Percentiles rank a stretch among this genome's conserved stretches.
Evolutionary conservation across 2,888 invertebrate genomes (phyloP).

Genomic region (Chorisops tibialis): DNA sequence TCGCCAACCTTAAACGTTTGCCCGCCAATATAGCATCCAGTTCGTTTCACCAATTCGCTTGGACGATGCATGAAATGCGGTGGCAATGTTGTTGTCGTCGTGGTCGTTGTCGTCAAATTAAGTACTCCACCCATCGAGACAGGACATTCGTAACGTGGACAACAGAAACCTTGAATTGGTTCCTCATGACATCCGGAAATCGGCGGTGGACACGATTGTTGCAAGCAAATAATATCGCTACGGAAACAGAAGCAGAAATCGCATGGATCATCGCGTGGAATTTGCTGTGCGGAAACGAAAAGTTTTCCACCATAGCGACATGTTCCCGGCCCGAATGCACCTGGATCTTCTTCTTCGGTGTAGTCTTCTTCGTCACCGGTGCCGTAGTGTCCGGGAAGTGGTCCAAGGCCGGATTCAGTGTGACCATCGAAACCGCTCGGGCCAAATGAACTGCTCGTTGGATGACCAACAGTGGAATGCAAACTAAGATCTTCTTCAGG

Average conservation of each 20-base stretch:
- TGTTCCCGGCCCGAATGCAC: slow-evolving; percentile 80
- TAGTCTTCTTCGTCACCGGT: slow-evolving; percentile 61
- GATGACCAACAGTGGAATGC: slow-evolving; percentile 18
- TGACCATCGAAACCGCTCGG: background rate
- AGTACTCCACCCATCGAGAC: slow-evolving; percentile 81
- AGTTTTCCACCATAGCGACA: slow-evolving; percentile 90
- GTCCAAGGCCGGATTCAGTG: slow-evolving; percentile 3
- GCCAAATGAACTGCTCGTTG: slow-evolving; percentile 34
- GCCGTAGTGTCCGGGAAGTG: slow-evolving; percentile 42
- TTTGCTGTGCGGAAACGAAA: slow-evolving; percentile 91
- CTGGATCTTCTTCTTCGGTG: slow-evolving; percentile 64
- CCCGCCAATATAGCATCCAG: slow-evolving; percentile 83
- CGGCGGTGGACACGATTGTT: slow-evolving; percentile 93
- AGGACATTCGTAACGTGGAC: slow-evolving; percentile 90
- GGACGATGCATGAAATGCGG: slow-evolving; percentile 69
- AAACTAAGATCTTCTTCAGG: slow-evolving; percentile 1
- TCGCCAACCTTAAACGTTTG: slow-evolving; percentile 83
- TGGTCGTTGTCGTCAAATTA: slow-evolving; percentile 82
- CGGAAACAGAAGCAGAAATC: slow-evolving; percentile 97
- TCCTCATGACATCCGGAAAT: slow-evolving; percentile 89
- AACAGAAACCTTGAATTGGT: slow-evolving; percentile 90
- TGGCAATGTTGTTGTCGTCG: slow-evolving; percentile 81
- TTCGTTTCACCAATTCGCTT: slow-evolving; percentile 41
- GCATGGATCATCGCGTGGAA: slow-evolving; percentile 90
- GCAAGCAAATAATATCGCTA: slow-evolving; percentile 91